Base-by-base conservation (phyloP, 2,113 vertebrate species). In the Oryzias celebensis region DNA sequence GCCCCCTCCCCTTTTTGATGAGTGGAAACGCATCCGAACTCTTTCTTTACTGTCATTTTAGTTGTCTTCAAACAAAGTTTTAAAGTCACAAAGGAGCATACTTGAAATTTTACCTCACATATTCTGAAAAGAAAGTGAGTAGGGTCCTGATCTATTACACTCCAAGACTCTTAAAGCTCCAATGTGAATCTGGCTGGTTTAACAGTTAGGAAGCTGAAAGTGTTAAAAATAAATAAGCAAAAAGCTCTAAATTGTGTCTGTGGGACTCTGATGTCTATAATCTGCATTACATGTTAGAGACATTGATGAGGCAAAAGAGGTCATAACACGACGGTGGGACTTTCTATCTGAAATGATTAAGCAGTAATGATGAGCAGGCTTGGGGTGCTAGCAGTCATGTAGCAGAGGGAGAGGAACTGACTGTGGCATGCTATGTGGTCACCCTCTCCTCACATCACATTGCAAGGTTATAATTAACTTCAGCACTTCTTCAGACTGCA, bases 381-480 rank as follows among this genome's bases (percentile, higher is more conserved):
- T 2, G 0, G 62, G 68, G 62, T 64, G 77, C 71, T 67, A 81
- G 68, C 72, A 62, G 68, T 64, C 23, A 4, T 47, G 51, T 42
- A 50, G 63, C 51, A 52, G 54, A 52, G 46, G 54, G 22, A 50
- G 66, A 42, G 52, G 61, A 24, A 54, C 26, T 18, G 55, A 62
- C 66, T 71, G 53, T 53, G 45, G 72, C 18, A n/a, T 75, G 66
- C 20, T 24, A 31, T 75, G 55, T 17, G 65, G 77, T 87, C 84
- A 80, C 56, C 60, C 70, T 55, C 64, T 77, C 75, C 70, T 90
- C 85, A 83, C 75, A 80, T 89, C 83, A 84, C 68, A 73, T 87
- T 82, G 87, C 73, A 75, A 69, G 71, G 51, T 74, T 81, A 76
- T 91, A 87, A 89, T 91, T 90, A 90, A 87, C 73, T 78, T 78